A percentile compares a stretch with the other conserved stretches of the same genome.
Conservation (phyloP, 2,797 vertebrate species). For the Steatocranus sp. region DNA sequence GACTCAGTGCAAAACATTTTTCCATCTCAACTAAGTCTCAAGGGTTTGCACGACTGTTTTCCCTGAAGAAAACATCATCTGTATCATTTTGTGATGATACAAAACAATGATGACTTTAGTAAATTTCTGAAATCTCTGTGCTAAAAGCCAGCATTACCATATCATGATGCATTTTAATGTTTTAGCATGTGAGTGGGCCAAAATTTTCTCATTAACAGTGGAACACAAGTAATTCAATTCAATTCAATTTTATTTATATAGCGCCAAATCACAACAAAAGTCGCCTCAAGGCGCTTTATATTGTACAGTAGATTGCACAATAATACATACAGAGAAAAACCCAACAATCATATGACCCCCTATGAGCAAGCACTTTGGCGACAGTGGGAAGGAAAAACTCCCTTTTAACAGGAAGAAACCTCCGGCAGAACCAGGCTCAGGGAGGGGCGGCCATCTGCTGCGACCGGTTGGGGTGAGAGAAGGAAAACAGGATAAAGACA, state of each 20-base stretch:
- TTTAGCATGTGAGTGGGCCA: not conserved
- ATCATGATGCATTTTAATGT: not conserved
- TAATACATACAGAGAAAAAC: no score
- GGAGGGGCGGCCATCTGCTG: no score
- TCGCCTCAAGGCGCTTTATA: not conserved
- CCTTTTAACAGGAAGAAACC: no score
- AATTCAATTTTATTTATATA: not conserved
- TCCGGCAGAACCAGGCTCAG: no score
- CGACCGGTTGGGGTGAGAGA: no score
- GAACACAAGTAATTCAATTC: not conserved
- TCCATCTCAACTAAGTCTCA: not conserved
- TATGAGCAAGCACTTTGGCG: no score
- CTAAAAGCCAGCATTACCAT: not conserved
- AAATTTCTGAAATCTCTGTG: not conserved
- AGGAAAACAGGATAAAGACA: no score
- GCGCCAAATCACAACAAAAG: not conserved
- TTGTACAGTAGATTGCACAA: not conserved
- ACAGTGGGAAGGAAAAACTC: no score
- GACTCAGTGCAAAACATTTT: not conserved
- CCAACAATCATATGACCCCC: no score
- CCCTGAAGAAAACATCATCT: not conserved
- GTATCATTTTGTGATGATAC: not conserved
- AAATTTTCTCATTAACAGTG: not conserved
- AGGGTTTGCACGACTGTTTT: not conserved
- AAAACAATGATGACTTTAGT: not conserved